Evolutionary conservation across 2,888 invertebrate genomes (phyloP).

Genomic region (Eledone cirrhosa): DNA sequence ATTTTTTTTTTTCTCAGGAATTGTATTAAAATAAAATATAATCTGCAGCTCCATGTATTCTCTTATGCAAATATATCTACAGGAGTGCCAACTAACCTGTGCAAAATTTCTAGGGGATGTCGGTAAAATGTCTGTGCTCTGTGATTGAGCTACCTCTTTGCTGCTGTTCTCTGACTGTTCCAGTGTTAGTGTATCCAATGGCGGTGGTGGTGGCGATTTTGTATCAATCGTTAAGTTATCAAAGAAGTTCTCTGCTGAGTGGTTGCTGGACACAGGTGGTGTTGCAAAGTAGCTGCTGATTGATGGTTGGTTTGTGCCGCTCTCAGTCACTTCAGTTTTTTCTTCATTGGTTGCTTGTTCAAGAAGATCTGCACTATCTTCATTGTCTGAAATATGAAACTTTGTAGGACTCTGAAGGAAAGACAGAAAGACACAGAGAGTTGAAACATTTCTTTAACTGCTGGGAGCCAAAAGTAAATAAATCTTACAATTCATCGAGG

Average conservation of each 20-base stretch:
- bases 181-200: background rate
- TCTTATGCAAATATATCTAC: background rate
- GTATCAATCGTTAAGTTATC: conserved; percentile 33
- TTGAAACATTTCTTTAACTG: too few relatives aligned
- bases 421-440: background rate
- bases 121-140: background rate
- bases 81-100: background rate
- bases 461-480: too few relatives aligned
- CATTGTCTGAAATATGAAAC: too few relatives aligned
- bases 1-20: too few relatives aligned
- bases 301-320: conserved; percentile 10
- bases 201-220: background rate
- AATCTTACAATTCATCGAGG: too few relatives aligned
- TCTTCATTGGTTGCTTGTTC: background rate
- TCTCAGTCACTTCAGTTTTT: background rate
- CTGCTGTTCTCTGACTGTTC: conserved; percentile 11
- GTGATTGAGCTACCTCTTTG: conserved; percentile 3
- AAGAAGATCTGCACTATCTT: too few relatives aligned
- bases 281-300: conserved; percentile 56
- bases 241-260: conserved; percentile 47
- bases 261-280: conserved; percentile 37
- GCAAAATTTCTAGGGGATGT: conserved; percentile 16
- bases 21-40: too few relatives aligned
- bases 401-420: background rate
- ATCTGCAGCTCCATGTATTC: background rate